A percentile compares a stretch with the other conserved stretches of the same genome.
Conservation (phyloP, 2,888 invertebrate species). For the Lypha dubia region DNA sequence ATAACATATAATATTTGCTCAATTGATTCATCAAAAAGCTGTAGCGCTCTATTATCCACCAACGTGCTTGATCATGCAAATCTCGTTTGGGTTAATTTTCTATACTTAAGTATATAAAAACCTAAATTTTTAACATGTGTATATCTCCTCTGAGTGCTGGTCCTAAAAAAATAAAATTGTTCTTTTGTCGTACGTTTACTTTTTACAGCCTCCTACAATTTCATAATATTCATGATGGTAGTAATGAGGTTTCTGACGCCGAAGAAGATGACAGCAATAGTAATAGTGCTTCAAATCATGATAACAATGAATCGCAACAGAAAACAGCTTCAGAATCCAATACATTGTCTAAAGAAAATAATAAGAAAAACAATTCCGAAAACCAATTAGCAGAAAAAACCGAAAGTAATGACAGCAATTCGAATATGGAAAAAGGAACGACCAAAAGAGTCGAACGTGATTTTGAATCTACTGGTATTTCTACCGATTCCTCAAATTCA, state of each 20-base stretch:
- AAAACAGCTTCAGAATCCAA: conserved; percentile 24
- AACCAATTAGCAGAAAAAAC: conserved; percentile 7
- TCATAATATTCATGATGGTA: conserved; percentile 86
- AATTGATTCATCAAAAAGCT: too few relatives aligned
- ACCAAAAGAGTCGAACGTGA: conserved; percentile 44
- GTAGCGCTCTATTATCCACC: too few relatives aligned
- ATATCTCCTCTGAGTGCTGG: too few relatives aligned
- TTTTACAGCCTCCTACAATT: conserved; percentile 88
- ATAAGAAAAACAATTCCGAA: background rate
- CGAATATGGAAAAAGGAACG: conserved; percentile 5
- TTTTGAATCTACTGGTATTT: conserved; percentile 57
- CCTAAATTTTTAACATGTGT: too few relatives aligned
- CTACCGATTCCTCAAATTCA: conserved; percentile 65
- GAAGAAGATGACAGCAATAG: conserved; percentile 80
- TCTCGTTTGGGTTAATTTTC: background rate
- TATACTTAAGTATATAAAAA: too few relatives aligned
- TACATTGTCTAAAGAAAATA: conserved; percentile 35
- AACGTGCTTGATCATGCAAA: too few relatives aligned
- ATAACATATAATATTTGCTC: too few relatives aligned
- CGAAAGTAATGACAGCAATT: conserved; percentile 18
- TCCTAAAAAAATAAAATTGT: conserved; percentile 1
- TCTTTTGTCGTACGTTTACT: background rate
- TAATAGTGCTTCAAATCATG: conserved; percentile 67
- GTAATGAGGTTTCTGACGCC: conserved; percentile 80
- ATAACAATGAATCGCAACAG: conserved; percentile 37